These are phyloP conservation scores for Halictus ligatus DNA, from an alignment of 2,888 invertebrate species.

Conservation along the genomic window DNA sequence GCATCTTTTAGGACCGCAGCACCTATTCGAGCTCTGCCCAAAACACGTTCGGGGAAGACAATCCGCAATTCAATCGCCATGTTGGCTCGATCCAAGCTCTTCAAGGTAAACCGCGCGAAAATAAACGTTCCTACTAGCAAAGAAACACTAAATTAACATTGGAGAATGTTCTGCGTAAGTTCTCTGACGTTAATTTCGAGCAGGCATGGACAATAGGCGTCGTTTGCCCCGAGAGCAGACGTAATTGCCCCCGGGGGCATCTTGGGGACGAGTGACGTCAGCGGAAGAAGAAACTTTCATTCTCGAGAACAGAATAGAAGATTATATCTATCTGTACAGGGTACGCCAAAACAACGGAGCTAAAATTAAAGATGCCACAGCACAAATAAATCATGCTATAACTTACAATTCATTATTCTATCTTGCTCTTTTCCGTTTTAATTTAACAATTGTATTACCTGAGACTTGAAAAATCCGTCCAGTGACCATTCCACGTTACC, in stretches of 20 bases:
- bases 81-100: slow-evolving; percentile 92
- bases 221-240: neutral
- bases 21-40: slow-evolving; percentile 92
- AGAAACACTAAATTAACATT: neutral
- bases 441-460: neutral
- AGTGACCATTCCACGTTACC: neutral
- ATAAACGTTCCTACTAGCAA: neutral
- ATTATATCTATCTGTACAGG: neutral
- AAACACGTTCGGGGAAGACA: slow-evolving; percentile 94
- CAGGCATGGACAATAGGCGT: neutral
- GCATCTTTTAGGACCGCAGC: slow-evolving; percentile 94
- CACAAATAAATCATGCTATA: no score
- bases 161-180: neutral
- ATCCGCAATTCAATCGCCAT: slow-evolving; percentile 94
- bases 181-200: neutral
- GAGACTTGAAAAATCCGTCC: neutral
- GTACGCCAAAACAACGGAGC: neutral
- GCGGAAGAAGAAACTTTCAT: neutral
- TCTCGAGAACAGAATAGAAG: neutral
- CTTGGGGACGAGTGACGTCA: neutral
- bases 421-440: neutral
- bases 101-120: slow-evolving; percentile 86
- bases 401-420: neutral
- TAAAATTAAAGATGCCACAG: neutral
- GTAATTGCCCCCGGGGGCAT: neutral